These are phyloP conservation scores for Autographa gamma DNA, from an alignment of 2,888 invertebrate genomes.

Conservation along the genomic window DNA sequence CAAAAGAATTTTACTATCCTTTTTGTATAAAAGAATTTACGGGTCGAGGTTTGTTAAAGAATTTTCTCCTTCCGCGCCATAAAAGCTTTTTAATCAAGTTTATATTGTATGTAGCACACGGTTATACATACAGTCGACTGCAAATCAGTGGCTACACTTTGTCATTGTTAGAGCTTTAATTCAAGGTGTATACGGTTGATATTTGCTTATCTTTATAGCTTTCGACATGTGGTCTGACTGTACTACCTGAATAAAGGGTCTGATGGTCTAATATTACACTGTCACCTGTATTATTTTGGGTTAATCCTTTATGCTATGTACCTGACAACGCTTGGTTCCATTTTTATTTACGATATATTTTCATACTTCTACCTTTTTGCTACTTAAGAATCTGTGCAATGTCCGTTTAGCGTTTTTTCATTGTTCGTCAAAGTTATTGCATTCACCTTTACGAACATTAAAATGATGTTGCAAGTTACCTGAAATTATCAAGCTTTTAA, in stretches of 20 bases:
- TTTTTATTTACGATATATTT: slow-evolving; percentile 20
- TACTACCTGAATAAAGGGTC: slow-evolving; percentile 30
- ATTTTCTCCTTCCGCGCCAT: slow-evolving; percentile 21
- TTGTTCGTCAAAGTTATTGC: no score
- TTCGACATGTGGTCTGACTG: neutral
- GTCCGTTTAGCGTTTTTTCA: slow-evolving; percentile 31
- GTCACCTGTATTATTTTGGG: slow-evolving; percentile 31
- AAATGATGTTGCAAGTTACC: neutral
- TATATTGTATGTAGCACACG: slow-evolving; percentile 31
- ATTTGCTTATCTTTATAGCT: neutral
- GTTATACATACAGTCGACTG: neutral
- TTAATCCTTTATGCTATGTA: slow-evolving; percentile 53
- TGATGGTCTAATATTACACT: slow-evolving; percentile 18
- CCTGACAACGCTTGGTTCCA: slow-evolving; percentile 26
- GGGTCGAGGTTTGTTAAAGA: slow-evolving; percentile 14
- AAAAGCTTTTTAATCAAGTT: slow-evolving; percentile 40
- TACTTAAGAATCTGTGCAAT: slow-evolving; percentile 20
- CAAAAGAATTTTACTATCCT: slow-evolving; percentile 18
- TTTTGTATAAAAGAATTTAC: slow-evolving; percentile 19
- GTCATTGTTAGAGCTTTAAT: neutral
- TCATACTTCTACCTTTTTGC: neutral
- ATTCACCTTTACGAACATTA: no score
- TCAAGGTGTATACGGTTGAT: neutral
- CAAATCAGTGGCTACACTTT: neutral
- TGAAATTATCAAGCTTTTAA: neutral